Conservation (phyloP, 2,888 invertebrate species). For the Miltochrista miniata region DNA sequence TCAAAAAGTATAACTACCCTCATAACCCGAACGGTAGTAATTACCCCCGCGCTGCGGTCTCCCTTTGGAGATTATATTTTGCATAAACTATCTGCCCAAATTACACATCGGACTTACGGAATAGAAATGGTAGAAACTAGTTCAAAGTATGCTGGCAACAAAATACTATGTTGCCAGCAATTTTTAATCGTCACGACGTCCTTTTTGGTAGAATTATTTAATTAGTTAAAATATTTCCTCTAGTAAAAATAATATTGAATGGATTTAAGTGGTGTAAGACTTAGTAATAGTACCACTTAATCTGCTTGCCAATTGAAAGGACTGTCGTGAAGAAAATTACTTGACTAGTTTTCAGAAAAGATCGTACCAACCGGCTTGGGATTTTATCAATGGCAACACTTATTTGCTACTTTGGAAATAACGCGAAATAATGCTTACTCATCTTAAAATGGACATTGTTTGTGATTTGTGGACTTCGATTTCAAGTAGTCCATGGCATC, state of each 20-base stretch:
- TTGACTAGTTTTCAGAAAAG: conserved; percentile 33
- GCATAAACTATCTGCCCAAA: conserved; percentile 34
- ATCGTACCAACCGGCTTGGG: conserved; percentile 25
- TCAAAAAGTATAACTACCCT: neutral
- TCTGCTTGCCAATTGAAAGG: conserved; percentile 2
- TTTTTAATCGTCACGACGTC: conserved; percentile 11
- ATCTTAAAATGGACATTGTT: conserved; percentile 20
- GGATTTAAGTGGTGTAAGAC: conserved; percentile 7
- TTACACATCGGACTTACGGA: conserved; percentile 41
- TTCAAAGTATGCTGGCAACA: conserved; percentile 29
- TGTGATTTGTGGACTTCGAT: conserved; percentile 17
- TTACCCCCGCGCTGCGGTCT: conserved; percentile 32
- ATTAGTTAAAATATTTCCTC: conserved; percentile 18
- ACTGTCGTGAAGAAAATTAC: conserved; percentile 4
- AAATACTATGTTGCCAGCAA: conserved; percentile 6
- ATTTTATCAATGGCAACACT: conserved; percentile 26
- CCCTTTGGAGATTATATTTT: conserved; percentile 26
- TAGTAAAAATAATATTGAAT: conserved; percentile 20
- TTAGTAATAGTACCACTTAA: conserved; percentile 13
- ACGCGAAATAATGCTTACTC: conserved; percentile 13
- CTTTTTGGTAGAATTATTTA: conserved; percentile 14
- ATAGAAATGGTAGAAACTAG: conserved; percentile 24
- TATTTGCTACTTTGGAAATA: conserved; percentile 10
- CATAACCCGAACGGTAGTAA: neutral
- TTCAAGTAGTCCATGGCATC: too few species aligned